Conservation (phyloP, 92 coral and sea anemone species). For the Zoanthus solanderi region DNA sequence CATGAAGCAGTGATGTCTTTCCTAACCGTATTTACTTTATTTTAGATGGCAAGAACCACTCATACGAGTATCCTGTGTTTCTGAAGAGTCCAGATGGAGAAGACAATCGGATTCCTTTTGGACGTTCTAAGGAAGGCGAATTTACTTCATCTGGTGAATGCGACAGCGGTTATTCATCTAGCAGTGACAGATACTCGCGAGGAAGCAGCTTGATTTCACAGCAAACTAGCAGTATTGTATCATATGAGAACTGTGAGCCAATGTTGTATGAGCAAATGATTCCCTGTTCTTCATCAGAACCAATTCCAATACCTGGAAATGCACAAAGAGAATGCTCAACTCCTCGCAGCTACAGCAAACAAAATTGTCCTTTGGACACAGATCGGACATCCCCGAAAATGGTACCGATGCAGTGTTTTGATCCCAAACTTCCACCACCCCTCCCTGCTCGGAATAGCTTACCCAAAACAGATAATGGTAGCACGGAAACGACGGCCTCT, state of each 20-base stretch:
- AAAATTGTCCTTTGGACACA: background rate
- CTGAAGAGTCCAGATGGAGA: slow-evolving; percentile 38
- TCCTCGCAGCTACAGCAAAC: background rate
- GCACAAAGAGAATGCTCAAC: slow-evolving; percentile 22
- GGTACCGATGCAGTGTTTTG: background rate
- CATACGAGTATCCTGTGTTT: slow-evolving; percentile 76
- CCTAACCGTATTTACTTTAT: background rate
- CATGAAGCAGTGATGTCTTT: too few relatives aligned
- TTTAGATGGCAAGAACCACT: slow-evolving; percentile 73
- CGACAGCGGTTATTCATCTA: slow-evolving; percentile 89
- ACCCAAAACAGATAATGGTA: background rate
- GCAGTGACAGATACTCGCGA: slow-evolving; percentile 61
- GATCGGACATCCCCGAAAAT: background rate
- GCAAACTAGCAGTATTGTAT: background rate
- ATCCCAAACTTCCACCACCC: slow-evolving; percentile 31
- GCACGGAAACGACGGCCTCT: background rate
- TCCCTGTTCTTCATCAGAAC: slow-evolving; percentile 25
- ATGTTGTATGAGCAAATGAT: slow-evolving; percentile 35
- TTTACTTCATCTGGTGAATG: slow-evolving; percentile 70
- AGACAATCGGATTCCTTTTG: slow-evolving; percentile 52
- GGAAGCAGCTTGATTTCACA: slow-evolving; percentile 22
- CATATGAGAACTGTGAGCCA: slow-evolving; percentile 33
- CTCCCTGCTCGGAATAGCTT: slow-evolving; percentile 39
- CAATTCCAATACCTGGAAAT: slow-evolving; percentile 40
- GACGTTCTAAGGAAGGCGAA: slow-evolving; percentile 74